Evolutionary conservation across 2,113 vertebrate genomes (phyloP), one percentile per base, ranked within the genome.

Genomic region (Myotis yumanensis): DNA sequence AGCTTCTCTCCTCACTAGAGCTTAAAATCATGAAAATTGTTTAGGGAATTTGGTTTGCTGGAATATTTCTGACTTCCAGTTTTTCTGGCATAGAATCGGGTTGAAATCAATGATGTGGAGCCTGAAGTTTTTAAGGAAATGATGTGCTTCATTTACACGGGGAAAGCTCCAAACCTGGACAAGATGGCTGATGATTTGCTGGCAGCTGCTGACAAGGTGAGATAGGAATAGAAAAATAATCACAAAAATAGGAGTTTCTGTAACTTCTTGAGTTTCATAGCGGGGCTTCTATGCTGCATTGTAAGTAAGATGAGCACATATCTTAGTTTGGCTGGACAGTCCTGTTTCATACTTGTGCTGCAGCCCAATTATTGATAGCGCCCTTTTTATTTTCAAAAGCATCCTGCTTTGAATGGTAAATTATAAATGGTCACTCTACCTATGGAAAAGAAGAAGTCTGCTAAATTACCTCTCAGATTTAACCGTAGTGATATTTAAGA

Each of bases 51-150:
- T 95, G 64, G 93, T 96, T 73, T 95, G 90, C 86, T 92, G 90
- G 75, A 66, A 62, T 89, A 52, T 86, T 92, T 91, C 92, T 97
- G 75, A 95, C 71, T 95, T 95, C 93, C 15, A 18, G 0, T 92
- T 96, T 97, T 75, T 95, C 92, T 46, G 2, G 3, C 90, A 30
- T 97, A 99, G 99, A 99, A 99, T 97, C 98, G 99, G 28, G 99
- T 99, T 84, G 99, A 99, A 98, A 99, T 99, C 97, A 99, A 99
- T 77, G 99, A 99, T 68, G 98, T 99, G 98, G 99, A 99, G 97
- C 99, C 99, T 94, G 99, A 99, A 98, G 99, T 99, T 95, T 99
- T 99, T 97, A 99, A 99, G 98, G 99, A 99, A 96, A 99, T 99
- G 99, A 99, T 99, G 99, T 99, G 99, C 97, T 99, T 99, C 97